Percentiles rank a stretch among this genome's conserved stretches.
These are phyloP conservation scores for Troides oblongomaculatus DNA, from an alignment of 2,888 invertebrate species.

Conservation along the genomic window DNA sequence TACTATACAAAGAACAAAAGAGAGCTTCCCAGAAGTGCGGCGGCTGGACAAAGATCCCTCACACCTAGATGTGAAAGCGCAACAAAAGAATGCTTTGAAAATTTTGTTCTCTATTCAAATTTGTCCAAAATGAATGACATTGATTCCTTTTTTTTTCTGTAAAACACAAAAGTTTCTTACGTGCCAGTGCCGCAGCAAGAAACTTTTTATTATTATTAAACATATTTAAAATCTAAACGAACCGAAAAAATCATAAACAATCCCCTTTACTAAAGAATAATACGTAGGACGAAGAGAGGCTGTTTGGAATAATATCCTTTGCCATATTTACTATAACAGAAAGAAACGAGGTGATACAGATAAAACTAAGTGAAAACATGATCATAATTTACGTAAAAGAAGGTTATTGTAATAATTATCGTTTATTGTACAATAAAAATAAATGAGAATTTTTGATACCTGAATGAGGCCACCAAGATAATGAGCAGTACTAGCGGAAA, in stretches of 20 bases:
- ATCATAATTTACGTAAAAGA: neutral
- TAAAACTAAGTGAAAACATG: neutral
- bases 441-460: conserved; percentile 1
- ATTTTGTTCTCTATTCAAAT: neutral
- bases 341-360: neutral
- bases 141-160: neutral
- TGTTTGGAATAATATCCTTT: no score
- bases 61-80: neutral
- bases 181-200: no score
- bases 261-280: no score
- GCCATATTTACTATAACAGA: no score
- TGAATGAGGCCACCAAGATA: neutral
- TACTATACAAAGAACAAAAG: conserved; percentile 4
- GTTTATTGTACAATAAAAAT: neutral
- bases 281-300: no score
- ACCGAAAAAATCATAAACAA: no score
- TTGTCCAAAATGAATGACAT: neutral
- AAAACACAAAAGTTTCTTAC: no score
- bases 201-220: no score
- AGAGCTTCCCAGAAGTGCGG: neutral
- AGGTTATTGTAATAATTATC: neutral
- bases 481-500: no score
- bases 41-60: neutral
- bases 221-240: no score
- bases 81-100: conserved; percentile 3